Percentiles rank a stretch among this genome's conserved stretches.
Conservation (phyloP, 2,113 vertebrate species). For the Promerops cafer region DNA sequence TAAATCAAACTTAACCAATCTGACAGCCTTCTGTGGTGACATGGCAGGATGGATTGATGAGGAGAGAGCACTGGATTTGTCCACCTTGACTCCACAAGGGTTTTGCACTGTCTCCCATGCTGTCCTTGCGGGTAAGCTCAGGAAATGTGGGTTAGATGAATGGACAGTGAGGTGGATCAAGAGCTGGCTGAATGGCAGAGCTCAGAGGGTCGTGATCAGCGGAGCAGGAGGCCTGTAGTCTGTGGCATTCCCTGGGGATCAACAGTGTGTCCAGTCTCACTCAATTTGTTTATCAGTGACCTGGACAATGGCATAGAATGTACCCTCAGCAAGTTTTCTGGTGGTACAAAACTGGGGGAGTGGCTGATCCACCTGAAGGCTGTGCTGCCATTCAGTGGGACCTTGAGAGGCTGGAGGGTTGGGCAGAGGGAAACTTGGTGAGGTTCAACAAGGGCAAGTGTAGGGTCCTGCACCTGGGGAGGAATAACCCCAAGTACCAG, state of each 20-base stretch:
- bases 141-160: background rate
- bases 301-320: background rate
- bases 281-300: rapidly evolving
- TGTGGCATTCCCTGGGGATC: background rate
- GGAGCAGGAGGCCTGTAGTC: background rate
- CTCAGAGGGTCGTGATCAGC: rapidly evolving
- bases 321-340: background rate
- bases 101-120: background rate
- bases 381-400: background rate
- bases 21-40: background rate
- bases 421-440: background rate
- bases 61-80: background rate
- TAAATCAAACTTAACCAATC: background rate
- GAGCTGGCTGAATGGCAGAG: background rate
- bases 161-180: background rate
- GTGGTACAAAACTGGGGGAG: background rate
- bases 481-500: background rate
- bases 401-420: background rate
- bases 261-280: background rate
- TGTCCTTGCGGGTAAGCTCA: background rate
- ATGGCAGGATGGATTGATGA: rapidly evolving
- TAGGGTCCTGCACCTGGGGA: background rate
- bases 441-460: background rate
- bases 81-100: background rate
- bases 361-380: background rate